Evolutionary conservation across 1,140 invertebrate species (phyloP).

Genomic region (Eumaeus atala): DNA sequence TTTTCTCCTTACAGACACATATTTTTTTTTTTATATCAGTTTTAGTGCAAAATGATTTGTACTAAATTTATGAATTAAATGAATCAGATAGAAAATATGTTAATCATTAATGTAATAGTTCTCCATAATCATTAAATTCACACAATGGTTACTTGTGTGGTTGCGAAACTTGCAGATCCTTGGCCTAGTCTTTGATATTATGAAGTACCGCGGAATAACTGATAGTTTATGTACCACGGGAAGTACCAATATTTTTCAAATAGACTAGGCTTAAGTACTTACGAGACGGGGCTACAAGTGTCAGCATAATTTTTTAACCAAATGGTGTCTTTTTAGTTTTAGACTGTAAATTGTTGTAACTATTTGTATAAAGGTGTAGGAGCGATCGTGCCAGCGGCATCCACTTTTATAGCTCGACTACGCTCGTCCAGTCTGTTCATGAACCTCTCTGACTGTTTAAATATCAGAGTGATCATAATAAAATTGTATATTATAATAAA

Average conservation of each 20-base stretch:
- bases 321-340: conserved; percentile 16
- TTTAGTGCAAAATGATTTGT: no score
- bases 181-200: conserved; percentile 7
- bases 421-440: neutral
- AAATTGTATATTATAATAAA: conserved; percentile 13
- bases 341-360: conserved; percentile 21
- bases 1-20: no score
- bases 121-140: no score
- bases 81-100: no score
- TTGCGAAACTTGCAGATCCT: neutral
- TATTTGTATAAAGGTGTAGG: conserved; percentile 21
- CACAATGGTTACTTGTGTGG: neutral
- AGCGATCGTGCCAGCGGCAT: conserved; percentile 20
- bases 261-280: conserved; percentile 64
- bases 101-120: no score
- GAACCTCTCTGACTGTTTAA: conserved; percentile 9
- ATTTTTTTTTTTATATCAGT: no score
- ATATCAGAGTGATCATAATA: neutral
- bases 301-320: conserved; percentile 14
- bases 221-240: neutral
- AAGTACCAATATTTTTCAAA: conserved; percentile 1
- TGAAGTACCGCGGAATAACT: neutral
- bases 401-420: conserved; percentile 37
- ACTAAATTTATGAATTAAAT: no score
- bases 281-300: conserved; percentile 34